Percentiles rank a stretch among this genome's conserved stretches.
phyloP scores from a whole-genome alignment of 2,888 invertebrate genomes.

The Isotomurus palustris region DNA sequence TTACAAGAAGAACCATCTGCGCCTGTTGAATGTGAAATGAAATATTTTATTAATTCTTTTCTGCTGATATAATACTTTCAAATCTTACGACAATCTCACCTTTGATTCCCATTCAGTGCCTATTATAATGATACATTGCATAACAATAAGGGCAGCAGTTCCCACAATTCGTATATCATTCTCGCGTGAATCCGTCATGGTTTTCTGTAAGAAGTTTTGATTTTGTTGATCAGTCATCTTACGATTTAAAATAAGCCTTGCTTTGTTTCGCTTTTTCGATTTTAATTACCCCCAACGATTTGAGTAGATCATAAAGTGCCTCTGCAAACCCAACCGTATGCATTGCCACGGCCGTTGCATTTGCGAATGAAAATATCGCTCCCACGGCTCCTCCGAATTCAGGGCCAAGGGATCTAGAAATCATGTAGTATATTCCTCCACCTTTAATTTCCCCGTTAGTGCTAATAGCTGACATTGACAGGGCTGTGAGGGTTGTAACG shows the following conservation, averaged over 20 bases:
- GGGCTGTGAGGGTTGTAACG: slow-evolving; percentile 43
- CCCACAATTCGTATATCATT: slow-evolving; percentile 85
- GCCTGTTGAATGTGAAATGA: slow-evolving; percentile 57
- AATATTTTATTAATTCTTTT: background rate
- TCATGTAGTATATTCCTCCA: slow-evolving; percentile 46
- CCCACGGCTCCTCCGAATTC: slow-evolving; percentile 60
- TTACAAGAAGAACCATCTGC: slow-evolving; percentile 76
- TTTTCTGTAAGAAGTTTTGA: too few relatives aligned
- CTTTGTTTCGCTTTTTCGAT: too few relatives aligned
- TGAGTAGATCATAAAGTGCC: slow-evolving; percentile 54
- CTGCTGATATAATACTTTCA: too few relatives aligned
- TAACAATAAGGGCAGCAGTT: slow-evolving; percentile 47
- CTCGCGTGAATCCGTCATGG: slow-evolving; percentile 69
- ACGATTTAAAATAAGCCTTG: too few relatives aligned
- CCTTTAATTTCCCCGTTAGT: slow-evolving; percentile 42
- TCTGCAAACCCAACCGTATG: slow-evolving; percentile 63
- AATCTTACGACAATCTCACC: too few relatives aligned
- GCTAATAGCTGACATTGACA: slow-evolving; percentile 44
- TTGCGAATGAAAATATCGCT: slow-evolving; percentile 60
- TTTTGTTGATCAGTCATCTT: too few relatives aligned
- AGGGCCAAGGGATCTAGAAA: slow-evolving; percentile 44
- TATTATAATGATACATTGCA: slow-evolving; percentile 58
- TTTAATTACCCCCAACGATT: slow-evolving; percentile 47
- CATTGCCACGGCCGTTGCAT: slow-evolving; percentile 59
- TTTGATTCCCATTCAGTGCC: slow-evolving; percentile 98